Percentiles rank a stretch among this genome's conserved stretches.
phyloP scores from a whole-genome alignment of 1,140 invertebrate species.

The Aporrectodea caliginosa region DNA sequence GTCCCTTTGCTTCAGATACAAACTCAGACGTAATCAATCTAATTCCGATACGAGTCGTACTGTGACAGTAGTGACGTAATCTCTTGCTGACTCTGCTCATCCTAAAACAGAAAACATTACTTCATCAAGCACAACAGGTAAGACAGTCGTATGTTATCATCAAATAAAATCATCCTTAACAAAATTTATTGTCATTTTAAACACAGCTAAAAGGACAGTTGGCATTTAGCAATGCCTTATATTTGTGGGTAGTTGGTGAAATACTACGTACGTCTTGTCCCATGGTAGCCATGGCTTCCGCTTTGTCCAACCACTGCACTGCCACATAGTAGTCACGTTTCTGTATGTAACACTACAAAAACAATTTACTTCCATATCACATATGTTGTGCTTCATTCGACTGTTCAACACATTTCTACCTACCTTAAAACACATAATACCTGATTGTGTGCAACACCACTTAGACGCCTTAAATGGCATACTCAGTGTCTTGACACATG shows the following conservation, averaged over 20 bases:
- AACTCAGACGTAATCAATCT: too few relatives aligned
- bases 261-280: background rate
- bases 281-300: background rate
- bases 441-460: too few relatives aligned
- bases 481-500: too few relatives aligned
- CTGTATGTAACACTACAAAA: background rate
- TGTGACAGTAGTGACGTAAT: background rate
- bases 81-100: background rate
- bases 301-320: background rate
- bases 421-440: too few relatives aligned
- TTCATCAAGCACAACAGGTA: background rate
- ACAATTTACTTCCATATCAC: too few relatives aligned
- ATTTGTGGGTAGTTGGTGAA: background rate
- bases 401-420: too few relatives aligned
- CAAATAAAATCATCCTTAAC: background rate
- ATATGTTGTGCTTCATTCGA: too few relatives aligned
- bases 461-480: too few relatives aligned
- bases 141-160: background rate
- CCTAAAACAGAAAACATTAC: background rate
- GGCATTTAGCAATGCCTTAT: background rate
- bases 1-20: too few relatives aligned
- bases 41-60: background rate
- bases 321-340: background rate
- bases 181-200: background rate
- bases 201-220: background rate